Evolutionary conservation across 2,113 vertebrate genomes (phyloP).

Genomic region (Mirza zaza): DNA sequence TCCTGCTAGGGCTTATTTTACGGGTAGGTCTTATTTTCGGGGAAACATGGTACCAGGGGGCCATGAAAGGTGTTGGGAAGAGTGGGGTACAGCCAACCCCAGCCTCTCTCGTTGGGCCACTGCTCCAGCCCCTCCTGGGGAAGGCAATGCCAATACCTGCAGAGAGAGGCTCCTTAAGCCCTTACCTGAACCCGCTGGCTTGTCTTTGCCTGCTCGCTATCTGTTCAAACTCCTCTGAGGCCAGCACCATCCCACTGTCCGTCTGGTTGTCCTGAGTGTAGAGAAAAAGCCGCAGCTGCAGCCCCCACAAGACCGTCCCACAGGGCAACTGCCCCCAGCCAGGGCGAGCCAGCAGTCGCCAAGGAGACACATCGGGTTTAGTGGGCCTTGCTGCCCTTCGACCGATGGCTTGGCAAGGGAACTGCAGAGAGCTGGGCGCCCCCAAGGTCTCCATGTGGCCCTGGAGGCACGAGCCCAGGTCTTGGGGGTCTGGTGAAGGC

Average conservation of each 20-base stretch:
- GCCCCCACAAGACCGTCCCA: not conserved
- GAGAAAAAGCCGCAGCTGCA: slow-evolving; percentile 67
- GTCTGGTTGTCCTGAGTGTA: slow-evolving; percentile 94
- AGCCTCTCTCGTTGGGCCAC: not conserved
- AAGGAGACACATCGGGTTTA: not conserved
- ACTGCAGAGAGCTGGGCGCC: too few species aligned
- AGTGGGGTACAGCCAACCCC: not conserved
- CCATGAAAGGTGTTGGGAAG: not conserved
- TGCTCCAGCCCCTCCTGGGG: not conserved
- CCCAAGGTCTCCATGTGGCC: not conserved
- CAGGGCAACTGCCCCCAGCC: not conserved
- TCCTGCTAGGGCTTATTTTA: too few species aligned
- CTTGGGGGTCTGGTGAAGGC: not conserved
- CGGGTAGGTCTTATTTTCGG: too few species aligned
- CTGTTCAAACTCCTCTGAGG: slow-evolving; percentile 96
- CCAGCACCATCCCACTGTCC: slow-evolving; percentile 99
- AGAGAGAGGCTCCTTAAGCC: not conserved
- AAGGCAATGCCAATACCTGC: not conserved
- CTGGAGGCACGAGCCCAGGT: not conserved
- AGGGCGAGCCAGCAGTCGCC: rapidly evolving
- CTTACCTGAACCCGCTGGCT: slow-evolving; percentile 86
- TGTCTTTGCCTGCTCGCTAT: slow-evolving; percentile 92
- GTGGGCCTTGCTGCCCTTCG: not conserved
- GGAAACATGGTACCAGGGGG: not conserved
- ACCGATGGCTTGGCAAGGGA: not conserved